Percentiles rank a stretch among this genome's conserved stretches.
Evolutionary conservation across 2,113 vertebrate species (phyloP).

Genomic region (Otolemur garnettii): DNA sequence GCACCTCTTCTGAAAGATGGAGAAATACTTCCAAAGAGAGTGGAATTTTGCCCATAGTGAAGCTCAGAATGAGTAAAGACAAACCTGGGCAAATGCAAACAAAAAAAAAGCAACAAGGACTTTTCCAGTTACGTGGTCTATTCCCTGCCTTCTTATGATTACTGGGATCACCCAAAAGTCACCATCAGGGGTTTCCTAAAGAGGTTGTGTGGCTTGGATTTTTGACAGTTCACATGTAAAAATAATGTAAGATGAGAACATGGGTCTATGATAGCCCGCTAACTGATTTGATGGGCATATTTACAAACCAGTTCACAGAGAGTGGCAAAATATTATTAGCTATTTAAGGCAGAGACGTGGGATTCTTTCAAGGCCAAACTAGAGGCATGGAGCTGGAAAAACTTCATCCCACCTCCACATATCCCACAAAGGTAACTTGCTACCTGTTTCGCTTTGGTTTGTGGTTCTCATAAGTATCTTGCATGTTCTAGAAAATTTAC

Average conservation of each 20-base stretch:
- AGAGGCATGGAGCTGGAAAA: accelerated
- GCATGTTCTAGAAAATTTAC: slow-evolving; percentile 88
- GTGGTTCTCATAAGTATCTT: slow-evolving; percentile 16
- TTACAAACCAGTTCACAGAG: background rate
- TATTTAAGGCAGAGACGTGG: background rate
- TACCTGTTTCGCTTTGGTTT: background rate
- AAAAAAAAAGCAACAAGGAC: background rate
- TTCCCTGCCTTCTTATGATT: background rate
- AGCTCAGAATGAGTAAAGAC: background rate
- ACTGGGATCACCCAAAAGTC: background rate
- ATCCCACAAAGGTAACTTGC: accelerated
- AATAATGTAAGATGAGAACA: accelerated
- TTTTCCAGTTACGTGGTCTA: background rate
- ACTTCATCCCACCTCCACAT: background rate
- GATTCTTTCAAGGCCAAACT: background rate
- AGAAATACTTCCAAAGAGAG: background rate
- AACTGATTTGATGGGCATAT: background rate
- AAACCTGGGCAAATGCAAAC: too few relatives aligned
- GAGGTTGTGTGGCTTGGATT: background rate
- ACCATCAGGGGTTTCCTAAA: too few relatives aligned
- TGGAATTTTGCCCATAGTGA: accelerated
- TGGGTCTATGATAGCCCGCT: background rate
- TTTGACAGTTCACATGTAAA: background rate
- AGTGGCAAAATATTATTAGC: background rate
- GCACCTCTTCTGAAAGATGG: background rate